These are phyloP conservation scores for Poecilia gillii DNA, from an alignment of 2,797 vertebrate species.

Conservation along the genomic window DNA sequence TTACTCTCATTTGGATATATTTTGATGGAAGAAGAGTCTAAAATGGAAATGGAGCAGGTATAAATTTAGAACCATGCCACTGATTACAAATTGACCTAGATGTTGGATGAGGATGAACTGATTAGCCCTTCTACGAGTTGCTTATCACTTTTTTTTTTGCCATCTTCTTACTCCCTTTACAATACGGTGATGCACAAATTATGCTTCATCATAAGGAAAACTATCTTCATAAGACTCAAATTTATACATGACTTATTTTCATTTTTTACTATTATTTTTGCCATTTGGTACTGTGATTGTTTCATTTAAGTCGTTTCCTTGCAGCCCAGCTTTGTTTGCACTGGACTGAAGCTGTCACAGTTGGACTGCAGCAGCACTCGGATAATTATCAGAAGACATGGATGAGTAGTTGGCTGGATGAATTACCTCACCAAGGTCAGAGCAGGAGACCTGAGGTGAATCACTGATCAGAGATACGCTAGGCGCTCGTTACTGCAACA, in stretches of 20 bases:
- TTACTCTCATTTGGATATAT: neutral
- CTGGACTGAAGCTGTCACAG: conserved; percentile 29
- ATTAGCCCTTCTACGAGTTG: neutral
- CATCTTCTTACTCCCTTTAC: neutral
- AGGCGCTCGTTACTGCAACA: neutral
- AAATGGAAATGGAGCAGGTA: conserved; percentile 2
- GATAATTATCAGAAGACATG: conserved; percentile 41
- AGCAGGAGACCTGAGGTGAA: conserved; percentile 40
- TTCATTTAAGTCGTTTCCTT: neutral
- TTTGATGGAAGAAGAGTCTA: neutral
- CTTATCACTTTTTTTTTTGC: neutral
- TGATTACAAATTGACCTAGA: conserved; percentile 10
- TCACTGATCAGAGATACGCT: conserved; percentile 1
- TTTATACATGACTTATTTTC: neutral
- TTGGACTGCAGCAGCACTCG: conserved; percentile 26
- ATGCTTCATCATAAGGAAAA: neutral
- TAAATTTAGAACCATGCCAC: neutral
- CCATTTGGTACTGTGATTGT: neutral
- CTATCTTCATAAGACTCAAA: neutral
- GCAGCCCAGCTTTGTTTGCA: conserved; percentile 21
- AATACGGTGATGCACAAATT: neutral
- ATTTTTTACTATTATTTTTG: neutral
- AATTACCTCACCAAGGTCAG: conserved; percentile 42
- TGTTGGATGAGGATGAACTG: conserved; percentile 1
- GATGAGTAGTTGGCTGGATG: conserved; percentile 19